Conservation (phyloP, 2,113 vertebrate genomes). For the Pantherophis guttatus region DNA sequence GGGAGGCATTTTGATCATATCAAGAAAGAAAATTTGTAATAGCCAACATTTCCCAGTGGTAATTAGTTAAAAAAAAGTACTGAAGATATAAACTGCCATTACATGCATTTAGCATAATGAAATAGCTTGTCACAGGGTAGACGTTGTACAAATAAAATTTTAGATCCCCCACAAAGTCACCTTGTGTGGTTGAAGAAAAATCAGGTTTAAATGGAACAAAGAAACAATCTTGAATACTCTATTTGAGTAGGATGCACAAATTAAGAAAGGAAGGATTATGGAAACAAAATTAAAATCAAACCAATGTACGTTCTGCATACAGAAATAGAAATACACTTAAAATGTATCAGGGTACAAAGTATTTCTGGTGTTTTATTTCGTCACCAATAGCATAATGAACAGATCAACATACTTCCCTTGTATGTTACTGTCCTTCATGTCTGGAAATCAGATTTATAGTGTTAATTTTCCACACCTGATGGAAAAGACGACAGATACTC, state of each 20-base stretch:
- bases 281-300: background rate
- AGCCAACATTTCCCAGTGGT: background rate
- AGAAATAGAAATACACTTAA: background rate
- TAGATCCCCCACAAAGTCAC: background rate
- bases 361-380: background rate
- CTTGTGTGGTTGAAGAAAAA: background rate
- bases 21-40: background rate
- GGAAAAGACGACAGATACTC: background rate
- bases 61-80: background rate
- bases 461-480: background rate
- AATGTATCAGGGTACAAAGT: background rate
- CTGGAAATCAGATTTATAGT: background rate
- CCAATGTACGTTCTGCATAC: background rate
- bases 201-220: background rate
- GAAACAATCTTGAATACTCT: background rate
- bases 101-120: background rate
- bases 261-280: background rate
- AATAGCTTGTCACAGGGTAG: background rate
- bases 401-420: background rate
- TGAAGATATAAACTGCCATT: background rate
- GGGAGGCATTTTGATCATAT: background rate
- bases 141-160: background rate
- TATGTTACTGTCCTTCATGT: background rate
- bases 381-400: background rate
- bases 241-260: background rate